A percentile compares a stretch with the other conserved stretches of the same genome.
These are phyloP conservation scores for Melanitta fusca DNA, from an alignment of 2,797 vertebrate species.

Conservation along the genomic window DNA sequence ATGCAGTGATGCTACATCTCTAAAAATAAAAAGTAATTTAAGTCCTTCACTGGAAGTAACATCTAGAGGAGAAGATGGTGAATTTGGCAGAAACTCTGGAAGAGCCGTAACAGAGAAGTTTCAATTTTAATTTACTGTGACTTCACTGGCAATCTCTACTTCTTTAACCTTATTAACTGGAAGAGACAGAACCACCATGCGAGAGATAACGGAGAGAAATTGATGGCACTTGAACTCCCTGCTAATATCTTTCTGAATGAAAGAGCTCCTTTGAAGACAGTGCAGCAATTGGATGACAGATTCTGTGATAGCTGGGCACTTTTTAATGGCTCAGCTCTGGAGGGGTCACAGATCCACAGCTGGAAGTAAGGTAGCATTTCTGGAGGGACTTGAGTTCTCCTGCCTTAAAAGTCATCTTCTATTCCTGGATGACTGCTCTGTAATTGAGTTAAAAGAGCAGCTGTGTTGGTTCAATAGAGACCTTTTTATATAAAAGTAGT, in stretches of 20 bases:
- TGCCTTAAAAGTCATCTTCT: slow-evolving; percentile 56
- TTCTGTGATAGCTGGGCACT: neutral
- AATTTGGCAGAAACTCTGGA: neutral
- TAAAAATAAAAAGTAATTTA: neutral
- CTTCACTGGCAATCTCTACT: neutral
- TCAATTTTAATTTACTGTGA: slow-evolving; percentile 23
- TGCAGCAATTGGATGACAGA: neutral
- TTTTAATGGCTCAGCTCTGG: slow-evolving; percentile 37
- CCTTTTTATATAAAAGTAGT: neutral
- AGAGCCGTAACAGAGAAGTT: neutral
- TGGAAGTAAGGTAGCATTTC: slow-evolving; percentile 9
- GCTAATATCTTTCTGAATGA: slow-evolving; percentile 43
- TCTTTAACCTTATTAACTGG: slow-evolving; percentile 39
- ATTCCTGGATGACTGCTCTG: slow-evolving; percentile 44
- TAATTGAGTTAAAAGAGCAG: slow-evolving; percentile 65
- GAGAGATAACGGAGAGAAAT: neutral
- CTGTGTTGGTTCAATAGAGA: slow-evolving; percentile 25
- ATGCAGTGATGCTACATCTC: neutral
- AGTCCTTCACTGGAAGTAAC: neutral
- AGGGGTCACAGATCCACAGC: slow-evolving; percentile 6
- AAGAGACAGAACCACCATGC: neutral
- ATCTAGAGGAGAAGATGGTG: rapidly evolving
- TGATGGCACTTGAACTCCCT: neutral
- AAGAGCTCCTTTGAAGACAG: slow-evolving; percentile 31
- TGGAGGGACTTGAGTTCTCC: slow-evolving; percentile 15